Conservation (phyloP, 2,797 vertebrate genomes). For the Pagetopsis macropterus region DNA sequence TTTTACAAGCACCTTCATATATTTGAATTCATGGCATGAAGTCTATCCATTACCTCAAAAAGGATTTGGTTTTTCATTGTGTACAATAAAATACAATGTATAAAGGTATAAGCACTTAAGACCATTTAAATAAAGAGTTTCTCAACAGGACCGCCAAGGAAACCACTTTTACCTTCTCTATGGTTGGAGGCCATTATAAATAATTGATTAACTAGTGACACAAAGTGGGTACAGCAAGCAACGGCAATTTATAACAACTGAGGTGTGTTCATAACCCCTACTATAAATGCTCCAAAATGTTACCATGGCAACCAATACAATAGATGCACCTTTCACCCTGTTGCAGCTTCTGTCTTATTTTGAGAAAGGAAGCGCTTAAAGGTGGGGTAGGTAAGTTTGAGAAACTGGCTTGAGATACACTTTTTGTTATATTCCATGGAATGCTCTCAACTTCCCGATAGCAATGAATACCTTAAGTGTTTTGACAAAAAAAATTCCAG, state of each 20-base stretch:
- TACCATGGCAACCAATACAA: background rate
- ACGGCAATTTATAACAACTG: background rate
- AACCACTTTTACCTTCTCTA: background rate
- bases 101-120: background rate
- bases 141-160: no score
- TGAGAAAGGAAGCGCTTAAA: background rate
- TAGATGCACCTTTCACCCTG: background rate
- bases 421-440: no score
- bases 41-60: constrained; percentile 12
- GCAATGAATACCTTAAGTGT: no score
- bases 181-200: background rate
- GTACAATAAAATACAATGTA: constrained; percentile 10
- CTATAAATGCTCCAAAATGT: background rate
- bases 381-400: no score
- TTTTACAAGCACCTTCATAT: constrained; percentile 17
- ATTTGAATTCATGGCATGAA: background rate
- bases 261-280: background rate
- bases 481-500: no score
- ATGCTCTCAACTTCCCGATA: no score
- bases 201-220: background rate
- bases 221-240: background rate
- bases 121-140: background rate
- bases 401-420: no score
- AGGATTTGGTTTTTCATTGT: constrained; percentile 27
- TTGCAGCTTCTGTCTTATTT: background rate